Percentiles rank a stretch among this genome's conserved stretches.
phyloP scores from a whole-genome alignment of 1,140 invertebrate genomes.

The Brachionus calyciflorus region DNA sequence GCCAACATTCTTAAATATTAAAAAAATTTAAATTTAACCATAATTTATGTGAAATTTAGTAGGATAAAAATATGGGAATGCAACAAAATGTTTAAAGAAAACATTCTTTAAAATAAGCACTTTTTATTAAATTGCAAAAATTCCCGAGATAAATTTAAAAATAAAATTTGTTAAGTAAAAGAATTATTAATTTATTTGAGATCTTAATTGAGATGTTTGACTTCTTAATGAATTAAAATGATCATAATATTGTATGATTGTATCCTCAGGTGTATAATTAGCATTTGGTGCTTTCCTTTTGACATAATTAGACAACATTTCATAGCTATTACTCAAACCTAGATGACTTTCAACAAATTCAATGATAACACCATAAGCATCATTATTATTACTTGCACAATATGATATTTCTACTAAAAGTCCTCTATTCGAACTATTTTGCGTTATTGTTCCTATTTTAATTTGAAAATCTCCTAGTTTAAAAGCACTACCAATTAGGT shows the following conservation, averaged over 20 bases:
- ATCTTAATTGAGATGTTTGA: conserved; percentile 29
- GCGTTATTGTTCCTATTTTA: conserved; percentile 40
- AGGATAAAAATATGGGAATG: too few relatives aligned
- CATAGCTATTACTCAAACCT: conserved; percentile 9
- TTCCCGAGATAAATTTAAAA: too few relatives aligned
- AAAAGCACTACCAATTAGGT: conserved; percentile 22
- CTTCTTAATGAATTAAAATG: conserved; percentile 37
- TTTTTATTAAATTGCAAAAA: too few relatives aligned
- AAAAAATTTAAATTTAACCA: too few relatives aligned
- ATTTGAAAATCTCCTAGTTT: conserved; percentile 45
- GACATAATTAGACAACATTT: conserved; percentile 44
- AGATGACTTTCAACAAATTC: conserved; percentile 43
- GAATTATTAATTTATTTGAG: background rate
- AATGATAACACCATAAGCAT: conserved; percentile 40
- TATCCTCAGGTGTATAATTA: conserved; percentile 40
- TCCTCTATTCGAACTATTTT: conserved; percentile 41
- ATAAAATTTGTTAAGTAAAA: too few relatives aligned
- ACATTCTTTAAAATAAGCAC: too few relatives aligned
- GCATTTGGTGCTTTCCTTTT: background rate
- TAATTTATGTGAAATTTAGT: too few relatives aligned
- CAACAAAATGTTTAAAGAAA: too few relatives aligned
- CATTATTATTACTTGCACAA: conserved; percentile 40
- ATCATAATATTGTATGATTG: conserved; percentile 44
- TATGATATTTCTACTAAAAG: conserved; percentile 28
- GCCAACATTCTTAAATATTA: too few relatives aligned